Evolutionary conservation across 2,888 invertebrate genomes (phyloP).

Genomic region (Drosophila colorata): DNA sequence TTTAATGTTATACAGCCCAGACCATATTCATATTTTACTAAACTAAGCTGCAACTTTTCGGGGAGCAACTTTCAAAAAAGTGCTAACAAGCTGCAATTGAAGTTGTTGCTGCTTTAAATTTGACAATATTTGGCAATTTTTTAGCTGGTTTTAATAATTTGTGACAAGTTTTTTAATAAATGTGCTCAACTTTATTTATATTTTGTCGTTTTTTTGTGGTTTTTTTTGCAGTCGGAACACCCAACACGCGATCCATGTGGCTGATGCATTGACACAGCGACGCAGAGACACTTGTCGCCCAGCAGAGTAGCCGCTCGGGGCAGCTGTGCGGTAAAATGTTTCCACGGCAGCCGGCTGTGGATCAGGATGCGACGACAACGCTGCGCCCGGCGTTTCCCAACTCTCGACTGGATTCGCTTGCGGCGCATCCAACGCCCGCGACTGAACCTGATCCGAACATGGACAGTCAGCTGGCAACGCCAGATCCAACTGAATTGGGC

Average conservation of each 20-base stretch:
- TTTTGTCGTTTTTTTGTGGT: background rate
- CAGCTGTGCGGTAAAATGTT: conserved; percentile 78
- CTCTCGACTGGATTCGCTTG: conserved; percentile 82
- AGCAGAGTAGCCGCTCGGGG: conserved; percentile 17
- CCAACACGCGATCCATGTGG: conserved; percentile 63
- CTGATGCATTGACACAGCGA: conserved; percentile 37
- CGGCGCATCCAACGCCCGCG: conserved; percentile 55
- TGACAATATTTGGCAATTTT: conserved; percentile 68
- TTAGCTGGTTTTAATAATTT: conserved; percentile 48
- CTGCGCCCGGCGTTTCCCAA: conserved; percentile 84
- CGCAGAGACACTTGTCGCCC: conserved; percentile 77
- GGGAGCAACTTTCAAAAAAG: conserved; percentile 61
- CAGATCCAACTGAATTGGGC: conserved; percentile 48
- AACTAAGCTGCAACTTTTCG: conserved; percentile 41
- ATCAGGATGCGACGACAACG: conserved; percentile 81
- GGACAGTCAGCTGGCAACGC: conserved; percentile 74
- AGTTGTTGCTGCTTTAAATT: conserved; percentile 42
- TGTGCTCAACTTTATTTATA: conserved; percentile 26
- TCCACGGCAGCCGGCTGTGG: conserved; percentile 82
- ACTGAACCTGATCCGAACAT: conserved; percentile 32
- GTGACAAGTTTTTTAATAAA: conserved; percentile 59
- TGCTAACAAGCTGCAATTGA: conserved; percentile 58
- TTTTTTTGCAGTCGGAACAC: conserved; percentile 54
- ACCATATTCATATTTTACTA: conserved; percentile 45
- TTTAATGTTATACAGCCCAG: conserved; percentile 27